A percentile compares a stretch with the other conserved stretches of the same genome.
These are phyloP conservation scores for Galago senegalensis DNA, from an alignment of 2,797 vertebrate species.

Conservation along the genomic window DNA sequence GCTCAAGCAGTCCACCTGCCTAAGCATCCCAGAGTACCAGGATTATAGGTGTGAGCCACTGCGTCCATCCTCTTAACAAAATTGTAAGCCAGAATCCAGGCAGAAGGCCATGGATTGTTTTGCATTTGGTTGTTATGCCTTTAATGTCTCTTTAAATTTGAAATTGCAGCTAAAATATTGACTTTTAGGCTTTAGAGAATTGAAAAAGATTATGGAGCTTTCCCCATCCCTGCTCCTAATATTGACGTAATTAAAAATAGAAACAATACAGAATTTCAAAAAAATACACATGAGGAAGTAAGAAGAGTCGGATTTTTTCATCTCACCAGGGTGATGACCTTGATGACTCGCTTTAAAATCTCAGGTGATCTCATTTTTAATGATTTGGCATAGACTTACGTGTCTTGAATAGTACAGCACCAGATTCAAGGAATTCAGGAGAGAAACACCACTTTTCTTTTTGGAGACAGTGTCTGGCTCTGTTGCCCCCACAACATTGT, in stretches of 20 bases:
- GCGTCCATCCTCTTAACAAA: not conserved
- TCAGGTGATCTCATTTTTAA: not conserved
- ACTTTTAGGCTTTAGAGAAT: not conserved
- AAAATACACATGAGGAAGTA: not conserved
- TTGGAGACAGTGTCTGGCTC: not conserved
- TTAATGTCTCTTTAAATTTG: slow-evolving; percentile 11
- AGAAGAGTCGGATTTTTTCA: not conserved
- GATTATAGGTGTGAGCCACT: no score
- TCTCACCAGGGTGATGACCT: not conserved
- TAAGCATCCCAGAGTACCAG: no score
- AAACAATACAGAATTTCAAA: not conserved
- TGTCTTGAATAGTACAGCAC: not conserved
- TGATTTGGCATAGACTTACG: not conserved
- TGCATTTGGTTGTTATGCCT: not conserved
- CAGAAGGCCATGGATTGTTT: not conserved
- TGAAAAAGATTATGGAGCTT: not conserved
- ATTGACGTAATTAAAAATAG: not conserved
- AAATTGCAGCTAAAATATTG: not conserved
- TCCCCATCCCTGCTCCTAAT: not conserved
- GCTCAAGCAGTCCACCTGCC: no score
- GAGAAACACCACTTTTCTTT: not conserved
- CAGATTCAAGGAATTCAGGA: not conserved
- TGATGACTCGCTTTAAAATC: slow-evolving; percentile 35
- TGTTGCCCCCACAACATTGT: not conserved
- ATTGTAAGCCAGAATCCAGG: not conserved